Conservation (phyloP, 2,113 vertebrate genomes). For the Barbus barbus region DNA sequence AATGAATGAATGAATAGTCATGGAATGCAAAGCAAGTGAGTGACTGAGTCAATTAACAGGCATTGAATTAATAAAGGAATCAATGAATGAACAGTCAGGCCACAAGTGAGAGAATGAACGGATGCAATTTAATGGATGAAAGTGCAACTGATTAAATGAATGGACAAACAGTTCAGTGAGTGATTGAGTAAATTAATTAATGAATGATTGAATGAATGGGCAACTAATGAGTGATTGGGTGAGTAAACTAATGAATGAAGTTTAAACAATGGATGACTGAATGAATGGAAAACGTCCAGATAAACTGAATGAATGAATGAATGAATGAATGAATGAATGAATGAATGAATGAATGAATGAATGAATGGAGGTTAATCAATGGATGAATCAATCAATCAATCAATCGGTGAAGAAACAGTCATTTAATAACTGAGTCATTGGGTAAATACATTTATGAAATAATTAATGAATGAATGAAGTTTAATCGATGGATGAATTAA, state of each 20-base stretch:
- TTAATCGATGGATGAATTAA: background rate
- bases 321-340: background rate
- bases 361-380: background rate
- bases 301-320: too few species aligned
- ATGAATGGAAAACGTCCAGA: background rate
- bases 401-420: background rate
- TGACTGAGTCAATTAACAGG: conserved; percentile 21
- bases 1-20: conserved; percentile 18
- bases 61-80: too few species aligned
- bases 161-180: background rate
- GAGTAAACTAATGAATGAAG: background rate
- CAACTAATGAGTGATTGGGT: too few species aligned
- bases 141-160: background rate
- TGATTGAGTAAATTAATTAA: background rate
- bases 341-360: background rate
- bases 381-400: background rate
- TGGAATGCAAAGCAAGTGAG: background rate
- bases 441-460: background rate
- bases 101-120: background rate
- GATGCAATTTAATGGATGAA: background rate
- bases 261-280: background rate
- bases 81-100: background rate
- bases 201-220: background rate
- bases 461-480: background rate
- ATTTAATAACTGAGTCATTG: background rate